phyloP scores from a whole-genome alignment of 2,113 vertebrate species.

The Dasyurus viverrinus region DNA sequence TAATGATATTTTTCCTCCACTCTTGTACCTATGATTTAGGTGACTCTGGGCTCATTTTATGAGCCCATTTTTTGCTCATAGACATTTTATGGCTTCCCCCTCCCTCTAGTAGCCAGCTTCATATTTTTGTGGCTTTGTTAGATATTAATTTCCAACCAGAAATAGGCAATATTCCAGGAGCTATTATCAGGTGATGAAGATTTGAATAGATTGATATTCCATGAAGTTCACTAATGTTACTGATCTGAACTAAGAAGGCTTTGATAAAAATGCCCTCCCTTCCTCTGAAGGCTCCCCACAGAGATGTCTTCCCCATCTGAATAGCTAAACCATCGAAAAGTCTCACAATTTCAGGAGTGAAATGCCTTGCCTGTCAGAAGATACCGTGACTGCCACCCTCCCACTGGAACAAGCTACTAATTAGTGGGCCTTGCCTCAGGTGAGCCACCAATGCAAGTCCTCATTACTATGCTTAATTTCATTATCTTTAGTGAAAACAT shows the following conservation, averaged over 20 bases:
- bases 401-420: neutral
- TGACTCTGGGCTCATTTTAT: neutral
- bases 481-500: neutral
- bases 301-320: neutral
- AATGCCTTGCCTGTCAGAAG: neutral
- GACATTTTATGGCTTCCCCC: neutral
- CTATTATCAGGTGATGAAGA: neutral
- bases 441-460: neutral
- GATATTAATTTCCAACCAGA: neutral
- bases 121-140: neutral
- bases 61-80: no score
- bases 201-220: neutral
- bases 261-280: neutral
- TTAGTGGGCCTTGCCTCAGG: neutral
- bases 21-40: neutral
- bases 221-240: neutral
- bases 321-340: neutral
- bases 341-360: neutral
- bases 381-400: neutral
- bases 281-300: neutral
- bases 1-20: neutral
- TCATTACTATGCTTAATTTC: conserved; percentile 1
- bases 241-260: neutral
- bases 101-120: neutral
- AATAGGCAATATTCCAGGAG: neutral